These are phyloP conservation scores for Plebejus melissa DNA, from an alignment of 2,888 invertebrate genomes.

Conservation along the genomic window DNA sequence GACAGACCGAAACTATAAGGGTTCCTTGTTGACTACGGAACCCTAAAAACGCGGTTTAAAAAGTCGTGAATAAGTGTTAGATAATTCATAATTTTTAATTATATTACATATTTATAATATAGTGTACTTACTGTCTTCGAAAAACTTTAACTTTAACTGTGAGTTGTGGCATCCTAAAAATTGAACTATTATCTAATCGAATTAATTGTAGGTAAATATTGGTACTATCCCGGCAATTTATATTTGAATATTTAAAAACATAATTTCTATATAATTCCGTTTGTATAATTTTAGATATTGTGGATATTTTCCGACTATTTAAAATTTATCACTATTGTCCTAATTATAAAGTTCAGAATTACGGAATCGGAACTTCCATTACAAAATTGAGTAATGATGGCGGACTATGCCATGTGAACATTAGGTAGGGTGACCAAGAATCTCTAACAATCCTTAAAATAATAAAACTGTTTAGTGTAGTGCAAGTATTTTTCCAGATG, in stretches of 20 bases:
- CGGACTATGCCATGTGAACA: slow-evolving; percentile 29
- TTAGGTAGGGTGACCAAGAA: slow-evolving; percentile 28
- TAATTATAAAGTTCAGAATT: slow-evolving; percentile 10
- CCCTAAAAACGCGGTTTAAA: too few species aligned
- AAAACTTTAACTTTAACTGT: too few species aligned
- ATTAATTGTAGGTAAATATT: slow-evolving; percentile 9
- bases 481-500: too few species aligned
- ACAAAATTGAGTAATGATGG: slow-evolving; percentile 31
- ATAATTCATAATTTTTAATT: too few species aligned
- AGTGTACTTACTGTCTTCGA: too few species aligned
- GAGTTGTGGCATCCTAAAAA: neutral
- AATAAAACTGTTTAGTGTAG: neutral
- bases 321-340: slow-evolving; percentile 15
- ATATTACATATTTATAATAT: too few species aligned
- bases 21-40: too few species aligned
- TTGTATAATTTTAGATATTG: slow-evolving; percentile 22
- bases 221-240: neutral
- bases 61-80: too few species aligned
- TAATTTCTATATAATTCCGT: slow-evolving; percentile 25
- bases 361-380: slow-evolving; percentile 6
- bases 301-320: slow-evolving; percentile 19
- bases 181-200: neutral
- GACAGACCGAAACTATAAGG: too few species aligned
- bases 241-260: slow-evolving; percentile 16
- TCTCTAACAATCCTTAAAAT: neutral